Conservation (phyloP, 2,113 vertebrate genomes). For the zebrafish (Danio rerio) region DNA sequence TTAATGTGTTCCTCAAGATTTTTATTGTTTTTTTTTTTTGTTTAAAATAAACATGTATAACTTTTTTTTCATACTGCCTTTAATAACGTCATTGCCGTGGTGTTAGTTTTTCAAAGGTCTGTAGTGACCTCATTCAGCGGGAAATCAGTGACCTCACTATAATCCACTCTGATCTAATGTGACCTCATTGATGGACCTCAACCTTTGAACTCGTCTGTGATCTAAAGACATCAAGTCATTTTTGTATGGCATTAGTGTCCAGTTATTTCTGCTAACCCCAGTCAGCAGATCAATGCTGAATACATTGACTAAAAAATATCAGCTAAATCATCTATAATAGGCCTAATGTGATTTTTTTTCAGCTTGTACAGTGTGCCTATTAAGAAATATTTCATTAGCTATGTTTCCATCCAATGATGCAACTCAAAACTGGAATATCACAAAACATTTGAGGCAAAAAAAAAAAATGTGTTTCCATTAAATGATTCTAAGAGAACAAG, state of each 20-base stretch:
- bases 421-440: too few relatives aligned
- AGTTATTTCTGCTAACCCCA: not conserved
- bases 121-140: not conserved
- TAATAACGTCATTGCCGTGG: not conserved
- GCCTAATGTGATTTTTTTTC: not conserved
- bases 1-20: too few relatives aligned
- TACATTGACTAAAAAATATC: not conserved
- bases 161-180: slow-evolving; percentile 3
- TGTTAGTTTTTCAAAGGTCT: not conserved
- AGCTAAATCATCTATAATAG: not conserved
- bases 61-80: too few relatives aligned
- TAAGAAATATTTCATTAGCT: not conserved
- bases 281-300: not conserved
- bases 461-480: too few relatives aligned
- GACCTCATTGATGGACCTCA: slow-evolving; percentile 4
- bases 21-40: too few relatives aligned
- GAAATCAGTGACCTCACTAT: not conserved
- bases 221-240: not conserved
- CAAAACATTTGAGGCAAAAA: too few relatives aligned
- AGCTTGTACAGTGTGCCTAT: not conserved
- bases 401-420: too few relatives aligned
- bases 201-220: slow-evolving; percentile 28
- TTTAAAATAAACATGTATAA: too few relatives aligned
- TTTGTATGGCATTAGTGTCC: not conserved
- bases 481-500: too few relatives aligned